Evolutionary conservation across 2,797 vertebrate genomes (phyloP).

Genomic region (Melopsittacus undulatus): DNA sequence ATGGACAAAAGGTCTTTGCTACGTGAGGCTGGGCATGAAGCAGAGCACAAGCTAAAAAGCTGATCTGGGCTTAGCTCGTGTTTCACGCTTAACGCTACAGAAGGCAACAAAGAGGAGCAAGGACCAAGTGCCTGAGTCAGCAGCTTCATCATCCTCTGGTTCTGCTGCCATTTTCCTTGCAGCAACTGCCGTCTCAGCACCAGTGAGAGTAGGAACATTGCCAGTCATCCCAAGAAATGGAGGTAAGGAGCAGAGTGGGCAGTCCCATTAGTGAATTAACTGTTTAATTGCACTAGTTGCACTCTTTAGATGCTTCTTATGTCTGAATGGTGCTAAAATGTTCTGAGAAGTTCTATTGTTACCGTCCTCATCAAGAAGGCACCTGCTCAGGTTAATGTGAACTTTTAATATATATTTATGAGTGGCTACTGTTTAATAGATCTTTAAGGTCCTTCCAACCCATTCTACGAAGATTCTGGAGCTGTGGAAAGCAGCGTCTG

Average conservation of each 20-base stretch:
- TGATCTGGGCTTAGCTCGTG: background rate
- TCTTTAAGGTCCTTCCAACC: background rate
- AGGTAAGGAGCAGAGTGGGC: background rate
- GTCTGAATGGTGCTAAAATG: background rate
- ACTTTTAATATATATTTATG: background rate
- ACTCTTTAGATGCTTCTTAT: background rate
- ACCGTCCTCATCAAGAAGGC: background rate
- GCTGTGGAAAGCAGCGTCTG: background rate
- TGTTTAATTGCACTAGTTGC: background rate
- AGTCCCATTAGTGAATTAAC: background rate
- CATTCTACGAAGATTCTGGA: background rate
- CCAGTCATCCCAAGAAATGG: background rate
- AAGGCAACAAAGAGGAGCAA: background rate
- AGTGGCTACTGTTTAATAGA: background rate
- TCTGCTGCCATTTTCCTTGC: background rate
- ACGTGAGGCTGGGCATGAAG: background rate
- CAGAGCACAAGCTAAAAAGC: background rate
- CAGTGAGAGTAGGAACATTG: accelerated
- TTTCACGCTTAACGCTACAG: accelerated
- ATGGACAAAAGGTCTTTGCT: accelerated
- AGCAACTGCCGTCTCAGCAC: background rate
- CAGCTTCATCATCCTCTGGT: background rate
- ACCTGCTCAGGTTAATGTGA: accelerated
- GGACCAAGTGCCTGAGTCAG: accelerated
- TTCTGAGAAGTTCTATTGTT: background rate